Evolutionary conservation across 2,888 invertebrate species (phyloP).

Genomic region (Lasioglossum leucozonium): DNA sequence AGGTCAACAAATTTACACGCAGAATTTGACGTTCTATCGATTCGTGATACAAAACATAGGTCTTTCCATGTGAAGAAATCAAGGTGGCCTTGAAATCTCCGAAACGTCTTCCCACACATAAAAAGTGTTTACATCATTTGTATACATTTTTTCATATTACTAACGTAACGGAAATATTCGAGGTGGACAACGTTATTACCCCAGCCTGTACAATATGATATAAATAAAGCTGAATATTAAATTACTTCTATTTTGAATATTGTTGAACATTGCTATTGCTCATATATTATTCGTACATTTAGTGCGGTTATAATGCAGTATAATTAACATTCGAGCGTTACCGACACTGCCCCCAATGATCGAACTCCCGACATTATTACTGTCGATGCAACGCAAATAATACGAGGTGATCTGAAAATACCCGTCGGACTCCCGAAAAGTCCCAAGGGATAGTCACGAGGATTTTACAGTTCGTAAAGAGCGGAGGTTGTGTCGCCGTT

Average conservation of each 20-base stretch:
- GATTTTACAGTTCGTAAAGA: conserved; percentile 13
- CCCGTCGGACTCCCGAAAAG: background rate
- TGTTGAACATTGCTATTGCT: background rate
- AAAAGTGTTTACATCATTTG: no score
- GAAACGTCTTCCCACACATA: no score
- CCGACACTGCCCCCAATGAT: background rate
- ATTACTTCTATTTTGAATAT: background rate
- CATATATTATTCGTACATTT: background rate
- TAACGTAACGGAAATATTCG: no score
- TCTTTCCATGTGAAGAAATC: no score
- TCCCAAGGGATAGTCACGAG: background rate
- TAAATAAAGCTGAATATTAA: background rate
- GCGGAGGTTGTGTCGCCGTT: background rate
- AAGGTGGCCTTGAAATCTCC: no score
- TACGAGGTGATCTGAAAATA: background rate
- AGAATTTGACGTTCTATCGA: no score
- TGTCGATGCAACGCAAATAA: background rate
- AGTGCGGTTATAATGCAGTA: background rate
- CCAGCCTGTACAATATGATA: no score
- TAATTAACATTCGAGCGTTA: background rate
- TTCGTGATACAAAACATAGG: no score
- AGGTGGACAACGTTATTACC: no score
- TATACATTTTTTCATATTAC: no score
- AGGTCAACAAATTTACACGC: no score
- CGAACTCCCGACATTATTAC: background rate